phyloP scores from a whole-genome alignment of 2,888 invertebrate species.

The Euspilapteryx auroguttella region DNA sequence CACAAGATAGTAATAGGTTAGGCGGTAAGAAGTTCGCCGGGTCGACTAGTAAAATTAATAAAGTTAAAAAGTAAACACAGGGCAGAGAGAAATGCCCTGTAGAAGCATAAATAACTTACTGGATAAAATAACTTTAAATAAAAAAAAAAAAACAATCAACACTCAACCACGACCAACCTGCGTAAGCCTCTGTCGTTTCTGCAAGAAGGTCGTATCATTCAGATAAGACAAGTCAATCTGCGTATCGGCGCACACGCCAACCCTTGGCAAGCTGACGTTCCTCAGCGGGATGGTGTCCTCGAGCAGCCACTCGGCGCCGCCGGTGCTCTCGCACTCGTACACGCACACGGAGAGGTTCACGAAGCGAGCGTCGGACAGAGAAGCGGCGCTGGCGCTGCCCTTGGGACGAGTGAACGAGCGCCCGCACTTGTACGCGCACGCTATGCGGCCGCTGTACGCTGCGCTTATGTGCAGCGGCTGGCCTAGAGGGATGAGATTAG shows the following conservation, averaged over 20 bases:
- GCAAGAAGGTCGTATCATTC: constrained; percentile 76
- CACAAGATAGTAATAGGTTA: too few species aligned
- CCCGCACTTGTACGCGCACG: constrained; percentile 95
- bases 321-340: constrained; percentile 98
- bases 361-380: constrained; percentile 66
- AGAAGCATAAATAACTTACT: too few species aligned
- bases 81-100: too few species aligned
- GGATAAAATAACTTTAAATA: too few species aligned
- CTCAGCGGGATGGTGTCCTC: constrained; percentile 95
- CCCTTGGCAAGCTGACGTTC: constrained; percentile 85
- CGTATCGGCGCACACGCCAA: constrained; percentile 78
- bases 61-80: too few species aligned
- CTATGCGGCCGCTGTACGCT: constrained; percentile 96
- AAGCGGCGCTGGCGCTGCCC: constrained; percentile 74
- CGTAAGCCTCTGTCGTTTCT: constrained; percentile 80
- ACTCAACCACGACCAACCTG: constrained; percentile 61
- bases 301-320: constrained; percentile 88
- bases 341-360: constrained; percentile 93
- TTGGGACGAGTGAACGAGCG: constrained; percentile 87
- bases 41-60: too few species aligned
- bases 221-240: constrained; percentile 83
- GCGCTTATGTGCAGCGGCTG: constrained; percentile 93
- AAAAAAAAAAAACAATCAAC: too few species aligned
- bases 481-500: too few species aligned
- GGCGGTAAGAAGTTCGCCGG: too few species aligned